Evolutionary conservation across 2,797 vertebrate genomes (phyloP).

Genomic region (Myripristis jacobus): DNA sequence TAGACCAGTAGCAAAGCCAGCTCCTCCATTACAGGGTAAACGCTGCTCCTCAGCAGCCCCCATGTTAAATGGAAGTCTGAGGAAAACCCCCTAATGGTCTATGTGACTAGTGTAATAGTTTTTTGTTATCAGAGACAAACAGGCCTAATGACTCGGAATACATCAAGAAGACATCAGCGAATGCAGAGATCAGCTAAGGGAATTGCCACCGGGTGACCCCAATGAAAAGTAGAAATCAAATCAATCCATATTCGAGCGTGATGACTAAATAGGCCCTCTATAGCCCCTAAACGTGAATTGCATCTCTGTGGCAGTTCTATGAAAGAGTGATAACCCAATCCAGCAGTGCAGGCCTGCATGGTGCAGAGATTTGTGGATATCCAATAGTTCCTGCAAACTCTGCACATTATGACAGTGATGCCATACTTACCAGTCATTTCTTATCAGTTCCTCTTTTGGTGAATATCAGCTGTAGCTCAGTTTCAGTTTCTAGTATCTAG

Average conservation of each 20-base stretch:
- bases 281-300: conserved; percentile 48
- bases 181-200: conserved; percentile 66
- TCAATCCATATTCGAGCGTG: conserved; percentile 37
- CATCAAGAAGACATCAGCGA: conserved; percentile 72
- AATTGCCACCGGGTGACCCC: conserved; percentile 70
- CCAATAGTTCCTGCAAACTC: conserved; percentile 7
- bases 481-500: conserved; percentile 5
- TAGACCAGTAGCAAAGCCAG: conserved; percentile 54
- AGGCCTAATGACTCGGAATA: conserved; percentile 71
- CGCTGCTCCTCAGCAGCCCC: conserved; percentile 43
- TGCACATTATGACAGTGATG: conserved; percentile 18
- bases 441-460: conserved; percentile 19
- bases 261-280: conserved; percentile 43
- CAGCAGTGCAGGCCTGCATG: conserved; percentile 15
- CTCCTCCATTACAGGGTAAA: conserved; percentile 68
- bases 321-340: conserved; percentile 43
- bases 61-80: conserved; percentile 57
- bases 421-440: conserved; percentile 16
- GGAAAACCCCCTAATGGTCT: conserved; percentile 63
- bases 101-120: conserved; percentile 68
- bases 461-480: not conserved
- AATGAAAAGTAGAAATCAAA: conserved; percentile 61
- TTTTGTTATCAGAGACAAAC: conserved; percentile 76
- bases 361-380: conserved; percentile 1
- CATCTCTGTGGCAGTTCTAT: conserved; percentile 39